phyloP scores from a whole-genome alignment of 2,113 vertebrate species.

The Noctilio leporinus region DNA sequence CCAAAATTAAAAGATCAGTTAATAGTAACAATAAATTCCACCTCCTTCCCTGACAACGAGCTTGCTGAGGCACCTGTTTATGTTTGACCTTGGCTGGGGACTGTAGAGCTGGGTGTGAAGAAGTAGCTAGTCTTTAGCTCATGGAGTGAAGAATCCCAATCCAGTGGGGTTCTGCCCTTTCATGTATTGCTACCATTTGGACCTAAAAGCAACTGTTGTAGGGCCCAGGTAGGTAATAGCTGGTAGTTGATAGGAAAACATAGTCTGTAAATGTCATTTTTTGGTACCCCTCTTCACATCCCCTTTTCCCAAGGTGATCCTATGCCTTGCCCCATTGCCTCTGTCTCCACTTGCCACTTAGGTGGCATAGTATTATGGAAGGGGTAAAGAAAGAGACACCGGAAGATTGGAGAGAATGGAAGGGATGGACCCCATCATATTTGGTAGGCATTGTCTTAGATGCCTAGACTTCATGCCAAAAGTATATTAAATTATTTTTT shows the following conservation, averaged over 20 bases:
- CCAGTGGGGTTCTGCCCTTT: neutral
- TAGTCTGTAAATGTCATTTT: neutral
- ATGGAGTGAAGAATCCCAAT: neutral
- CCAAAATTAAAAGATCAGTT: constrained; percentile 27
- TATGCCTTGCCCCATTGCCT: neutral
- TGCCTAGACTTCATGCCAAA: neutral
- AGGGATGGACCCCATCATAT: too few relatives aligned
- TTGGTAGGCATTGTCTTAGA: neutral
- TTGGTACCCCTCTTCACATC: neutral
- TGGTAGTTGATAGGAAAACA: neutral
- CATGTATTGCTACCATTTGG: neutral
- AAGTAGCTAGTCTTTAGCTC: neutral
- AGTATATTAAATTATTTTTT: neutral
- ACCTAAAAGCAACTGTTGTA: neutral
- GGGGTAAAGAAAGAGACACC: neutral
- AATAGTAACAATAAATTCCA: neutral
- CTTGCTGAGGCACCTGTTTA: neutral
- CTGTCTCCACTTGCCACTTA: neutral
- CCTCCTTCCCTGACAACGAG: neutral
- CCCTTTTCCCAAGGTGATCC: neutral
- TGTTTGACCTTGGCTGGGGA: neutral
- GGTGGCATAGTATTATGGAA: neutral
- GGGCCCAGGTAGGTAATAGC: neutral
- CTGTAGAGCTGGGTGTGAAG: neutral
- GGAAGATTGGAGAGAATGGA: neutral